Conservation (phyloP, 1,140 invertebrate species). For the Schlechtendalia chinensis region DNA sequence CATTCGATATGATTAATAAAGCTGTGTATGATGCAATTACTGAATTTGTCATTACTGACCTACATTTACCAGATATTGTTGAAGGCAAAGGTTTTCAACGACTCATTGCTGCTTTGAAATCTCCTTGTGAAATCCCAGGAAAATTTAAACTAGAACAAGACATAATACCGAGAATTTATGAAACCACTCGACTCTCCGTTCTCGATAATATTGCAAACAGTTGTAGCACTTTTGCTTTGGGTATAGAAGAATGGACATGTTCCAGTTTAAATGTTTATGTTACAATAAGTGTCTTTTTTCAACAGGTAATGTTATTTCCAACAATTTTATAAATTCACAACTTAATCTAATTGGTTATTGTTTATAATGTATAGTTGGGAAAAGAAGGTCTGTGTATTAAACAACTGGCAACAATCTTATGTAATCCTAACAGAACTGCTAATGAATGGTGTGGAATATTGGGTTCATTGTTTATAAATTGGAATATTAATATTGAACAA, state of each 20-base stretch:
- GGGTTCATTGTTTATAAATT: constrained; percentile 58
- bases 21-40: constrained; percentile 57
- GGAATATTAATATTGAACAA: constrained; percentile 57
- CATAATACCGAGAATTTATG: constrained; percentile 60
- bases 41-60: constrained; percentile 59
- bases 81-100: constrained; percentile 60
- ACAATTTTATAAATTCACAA: background rate
- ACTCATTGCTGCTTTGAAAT: constrained; percentile 58
- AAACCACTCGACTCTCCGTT: constrained; percentile 57
- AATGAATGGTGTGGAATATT: constrained; percentile 57
- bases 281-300: constrained; percentile 59
- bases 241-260: constrained; percentile 60
- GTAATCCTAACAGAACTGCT: constrained; percentile 50
- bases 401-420: constrained; percentile 52
- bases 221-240: constrained; percentile 32
- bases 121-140: constrained; percentile 61
- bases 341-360: constrained; percentile 53
- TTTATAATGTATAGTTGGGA: constrained; percentile 50
- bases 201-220: constrained; percentile 35
- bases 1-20: constrained; percentile 15
- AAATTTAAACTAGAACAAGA: constrained; percentile 60
- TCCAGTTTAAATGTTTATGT: constrained; percentile 58
- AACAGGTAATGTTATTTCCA: constrained; percentile 55
- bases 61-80: constrained; percentile 59
- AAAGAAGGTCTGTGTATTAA: constrained; percentile 52